A percentile compares a stretch with the other conserved stretches of the same genome.
Evolutionary conservation across 1,140 invertebrate species (phyloP).

Genomic region (Tyrophagus putrescentiae): DNA sequence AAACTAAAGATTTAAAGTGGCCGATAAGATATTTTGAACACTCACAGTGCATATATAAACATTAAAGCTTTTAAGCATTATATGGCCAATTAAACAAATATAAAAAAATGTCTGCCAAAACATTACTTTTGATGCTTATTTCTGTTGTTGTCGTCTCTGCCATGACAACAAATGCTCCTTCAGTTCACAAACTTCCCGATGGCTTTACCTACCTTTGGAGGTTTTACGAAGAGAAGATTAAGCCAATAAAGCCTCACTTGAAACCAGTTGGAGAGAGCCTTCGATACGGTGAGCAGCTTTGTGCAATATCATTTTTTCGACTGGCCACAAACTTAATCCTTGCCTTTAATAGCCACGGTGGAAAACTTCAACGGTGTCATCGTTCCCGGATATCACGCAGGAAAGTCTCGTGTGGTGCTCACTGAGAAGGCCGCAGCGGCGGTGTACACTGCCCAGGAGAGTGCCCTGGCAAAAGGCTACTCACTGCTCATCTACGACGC

Average conservation of each 20-base stretch:
- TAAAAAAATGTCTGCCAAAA: too few relatives aligned
- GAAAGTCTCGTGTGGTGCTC: neutral
- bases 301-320: neutral
- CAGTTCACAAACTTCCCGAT: slow-evolving; percentile 10
- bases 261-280: neutral
- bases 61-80: too few relatives aligned
- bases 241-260: neutral
- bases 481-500: slow-evolving; percentile 7
- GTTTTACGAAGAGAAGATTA: neutral
- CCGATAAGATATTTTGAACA: too few relatives aligned
- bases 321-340: neutral
- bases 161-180: too few relatives aligned
- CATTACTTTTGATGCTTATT: too few relatives aligned
- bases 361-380: slow-evolving; percentile 2
- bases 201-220: neutral
- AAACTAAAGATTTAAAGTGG: too few relatives aligned
- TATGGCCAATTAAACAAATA: too few relatives aligned
- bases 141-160: too few relatives aligned
- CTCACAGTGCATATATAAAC: too few relatives aligned
- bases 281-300: neutral
- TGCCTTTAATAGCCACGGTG: neutral
- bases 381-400: neutral
- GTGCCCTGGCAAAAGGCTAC: neutral
- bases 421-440: neutral
- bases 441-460: slow-evolving; percentile 2